Base-by-base conservation (phyloP, 2,113 vertebrate genomes). In the Vulpes vulpes region DNA sequence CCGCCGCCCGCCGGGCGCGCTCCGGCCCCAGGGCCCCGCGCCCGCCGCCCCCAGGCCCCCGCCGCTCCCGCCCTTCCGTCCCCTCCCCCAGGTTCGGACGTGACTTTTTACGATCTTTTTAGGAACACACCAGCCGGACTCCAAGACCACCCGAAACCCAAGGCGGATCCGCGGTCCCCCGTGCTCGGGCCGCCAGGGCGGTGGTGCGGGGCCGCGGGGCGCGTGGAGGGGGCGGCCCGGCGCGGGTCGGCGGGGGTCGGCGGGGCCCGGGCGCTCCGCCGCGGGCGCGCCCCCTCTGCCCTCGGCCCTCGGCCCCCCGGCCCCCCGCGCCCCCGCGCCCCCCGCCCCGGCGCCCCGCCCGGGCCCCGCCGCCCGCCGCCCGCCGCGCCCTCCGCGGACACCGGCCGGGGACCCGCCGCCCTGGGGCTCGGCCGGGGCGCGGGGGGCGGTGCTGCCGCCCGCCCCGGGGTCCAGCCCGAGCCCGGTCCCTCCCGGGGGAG, bases 51-150 rank as follows among this genome's bases (percentile, higher is more conserved):
- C 53, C 64, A 2, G 43, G 35, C 49, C n/a, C 19, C 27, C 78
- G 51, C 55, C 1, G 38, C 74, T 62, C 71, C 93, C 55, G 30
- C 38, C 19, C n/a, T 62, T 55, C 67, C 43, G 43, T 43, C 22
- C 62, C 51, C 23, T 27, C 49, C 79, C 79, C 51, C 64, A n/a
- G 65, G 95, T 95, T 53, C 64, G 95, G 94, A 94, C 71, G 11
- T 51, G 89, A 95, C 93, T 94, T 97, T 98, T 97, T 59, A 95
- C 30, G 93, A 78, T 98, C 91, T 93, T 95, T 97, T 97, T 96
- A 96, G 94, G 88, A 97, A 96, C 83, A 96, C 97, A 87, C 80
- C 96, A 87, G 74, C 65, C 30, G 87, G 91, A 83, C 84, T 97
- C 93, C 94, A 93, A 97, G 86, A 84, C 94, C 69, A 6, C 79